These are phyloP conservation scores for Acrossocheilus fasciatus DNA, from an alignment of 2,797 vertebrate genomes.

Conservation along the genomic window DNA sequence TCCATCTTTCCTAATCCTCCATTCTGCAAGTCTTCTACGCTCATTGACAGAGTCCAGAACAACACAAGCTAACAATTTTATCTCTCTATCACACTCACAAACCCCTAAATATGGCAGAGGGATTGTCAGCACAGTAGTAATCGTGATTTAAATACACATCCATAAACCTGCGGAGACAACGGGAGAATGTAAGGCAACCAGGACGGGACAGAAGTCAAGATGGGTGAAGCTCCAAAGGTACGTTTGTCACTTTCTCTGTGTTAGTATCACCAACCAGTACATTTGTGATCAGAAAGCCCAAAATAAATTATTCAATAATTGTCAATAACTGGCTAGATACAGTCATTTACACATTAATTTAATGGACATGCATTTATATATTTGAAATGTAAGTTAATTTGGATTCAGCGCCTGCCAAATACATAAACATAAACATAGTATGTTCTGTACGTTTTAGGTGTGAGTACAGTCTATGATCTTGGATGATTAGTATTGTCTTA, in stretches of 20 bases:
- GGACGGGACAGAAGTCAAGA: constrained; percentile 18
- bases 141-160: not conserved
- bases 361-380: not conserved
- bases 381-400: not conserved
- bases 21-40: not conserved
- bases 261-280: not conserved
- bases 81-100: not conserved
- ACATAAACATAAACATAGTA: not conserved
- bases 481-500: constrained; percentile 1
- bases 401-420: too few relatives aligned
- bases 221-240: constrained; percentile 56
- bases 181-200: constrained; percentile 21
- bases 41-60: not conserved
- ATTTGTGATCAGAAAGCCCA: not conserved
- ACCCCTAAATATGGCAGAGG: not conserved
- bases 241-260: not conserved
- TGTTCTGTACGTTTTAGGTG: not conserved
- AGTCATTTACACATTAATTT: not conserved
- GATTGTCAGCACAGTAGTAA: not conserved
- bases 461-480: not conserved
- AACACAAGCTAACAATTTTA: not conserved
- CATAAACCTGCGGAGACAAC: not conserved
- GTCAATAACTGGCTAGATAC: not conserved
- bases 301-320: not conserved
- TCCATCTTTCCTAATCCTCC: constrained; percentile 45